These are phyloP conservation scores for Podabrus alpinus DNA, from an alignment of 2,888 invertebrate genomes.

Conservation along the genomic window DNA sequence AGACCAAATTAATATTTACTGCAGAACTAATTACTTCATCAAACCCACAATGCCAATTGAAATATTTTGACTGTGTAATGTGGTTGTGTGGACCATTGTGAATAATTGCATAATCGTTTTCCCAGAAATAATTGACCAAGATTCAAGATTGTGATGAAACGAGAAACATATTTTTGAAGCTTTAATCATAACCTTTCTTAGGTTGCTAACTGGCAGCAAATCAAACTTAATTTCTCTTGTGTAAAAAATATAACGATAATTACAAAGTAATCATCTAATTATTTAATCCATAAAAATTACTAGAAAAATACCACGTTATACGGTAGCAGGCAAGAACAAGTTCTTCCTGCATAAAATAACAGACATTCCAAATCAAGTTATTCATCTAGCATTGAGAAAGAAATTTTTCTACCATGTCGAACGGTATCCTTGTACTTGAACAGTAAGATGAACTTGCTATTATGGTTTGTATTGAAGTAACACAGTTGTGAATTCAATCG, in stretches of 20 bases:
- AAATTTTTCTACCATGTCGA: slow-evolving; percentile 12
- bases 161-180: background rate
- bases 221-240: background rate
- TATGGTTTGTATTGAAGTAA: background rate
- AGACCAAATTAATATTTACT: background rate
- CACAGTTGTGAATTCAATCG: background rate
- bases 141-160: background rate
- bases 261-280: background rate
- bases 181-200: background rate
- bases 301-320: background rate
- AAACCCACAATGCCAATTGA: background rate
- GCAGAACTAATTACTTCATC: background rate
- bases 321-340: background rate
- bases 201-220: background rate
- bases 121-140: background rate
- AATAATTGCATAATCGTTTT: background rate
- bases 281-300: background rate
- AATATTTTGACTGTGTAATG: background rate
- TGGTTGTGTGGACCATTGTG: background rate
- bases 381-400: background rate
- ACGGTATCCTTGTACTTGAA: slow-evolving; percentile 9
- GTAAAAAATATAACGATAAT: background rate
- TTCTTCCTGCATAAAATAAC: background rate
- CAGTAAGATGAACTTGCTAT: slow-evolving; percentile 14
- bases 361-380: background rate